These are phyloP conservation scores for Leptopilina boulardi DNA, from an alignment of 1,140 invertebrate species.

Conservation along the genomic window DNA sequence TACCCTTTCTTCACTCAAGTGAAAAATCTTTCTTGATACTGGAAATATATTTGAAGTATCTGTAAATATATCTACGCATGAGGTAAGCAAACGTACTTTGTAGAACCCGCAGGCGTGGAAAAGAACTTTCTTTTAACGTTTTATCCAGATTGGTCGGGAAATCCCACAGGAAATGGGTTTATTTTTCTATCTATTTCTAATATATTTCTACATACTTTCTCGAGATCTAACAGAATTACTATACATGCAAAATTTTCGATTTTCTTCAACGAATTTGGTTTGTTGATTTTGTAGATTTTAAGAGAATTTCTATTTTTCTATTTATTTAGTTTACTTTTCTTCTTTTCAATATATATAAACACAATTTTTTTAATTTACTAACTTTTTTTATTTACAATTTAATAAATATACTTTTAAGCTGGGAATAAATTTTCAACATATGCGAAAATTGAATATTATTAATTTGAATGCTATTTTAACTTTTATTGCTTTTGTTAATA, in stretches of 20 bases:
- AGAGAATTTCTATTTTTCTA: too few relatives aligned
- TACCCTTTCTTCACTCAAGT: background rate
- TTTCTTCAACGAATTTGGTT: background rate
- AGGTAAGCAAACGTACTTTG: background rate
- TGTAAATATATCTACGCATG: background rate
- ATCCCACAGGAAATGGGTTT: background rate
- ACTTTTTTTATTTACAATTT: too few relatives aligned
- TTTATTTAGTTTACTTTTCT: too few relatives aligned
- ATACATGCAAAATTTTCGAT: background rate
- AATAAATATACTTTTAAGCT: too few relatives aligned
- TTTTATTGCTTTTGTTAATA: too few relatives aligned
- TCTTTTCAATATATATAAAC: too few relatives aligned
- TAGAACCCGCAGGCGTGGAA: background rate
- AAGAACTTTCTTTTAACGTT: background rate
- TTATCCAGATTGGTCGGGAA: background rate
- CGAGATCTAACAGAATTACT: background rate
- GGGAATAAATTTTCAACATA: too few relatives aligned
- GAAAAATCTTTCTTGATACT: conserved; percentile 2
- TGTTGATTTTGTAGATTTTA: background rate
- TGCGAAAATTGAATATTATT: too few relatives aligned
- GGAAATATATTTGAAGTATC: background rate
- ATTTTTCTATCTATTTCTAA: background rate
- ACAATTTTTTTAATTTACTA: too few relatives aligned
- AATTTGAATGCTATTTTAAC: too few relatives aligned
- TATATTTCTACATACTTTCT: background rate